Evolutionary conservation across 2,797 vertebrate genomes (phyloP).

Genomic region (Myotis myotis): DNA sequence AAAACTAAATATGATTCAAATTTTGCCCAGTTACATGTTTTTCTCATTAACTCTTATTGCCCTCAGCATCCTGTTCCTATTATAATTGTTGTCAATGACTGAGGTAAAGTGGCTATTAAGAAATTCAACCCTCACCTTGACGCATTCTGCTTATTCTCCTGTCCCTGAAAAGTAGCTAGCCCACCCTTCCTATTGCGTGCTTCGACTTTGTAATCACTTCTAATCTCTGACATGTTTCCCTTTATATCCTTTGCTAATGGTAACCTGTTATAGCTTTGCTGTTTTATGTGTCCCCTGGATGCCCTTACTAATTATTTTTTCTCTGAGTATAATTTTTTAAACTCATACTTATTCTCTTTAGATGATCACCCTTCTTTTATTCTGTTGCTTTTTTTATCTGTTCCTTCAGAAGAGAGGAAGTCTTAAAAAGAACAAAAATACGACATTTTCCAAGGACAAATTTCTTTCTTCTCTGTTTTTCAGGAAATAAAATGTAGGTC

Average conservation of each 20-base stretch:
- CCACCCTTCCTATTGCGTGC: background rate
- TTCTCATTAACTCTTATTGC: constrained; percentile 69
- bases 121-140: constrained; percentile 61
- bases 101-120: constrained; percentile 59
- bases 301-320: constrained; percentile 59
- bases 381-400: background rate
- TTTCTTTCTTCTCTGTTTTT: constrained; percentile 17
- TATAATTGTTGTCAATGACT: constrained; percentile 47
- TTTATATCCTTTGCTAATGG: constrained; percentile 25
- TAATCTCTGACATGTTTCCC: background rate
- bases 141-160: constrained; percentile 13
- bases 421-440: constrained; percentile 31
- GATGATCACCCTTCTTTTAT: background rate
- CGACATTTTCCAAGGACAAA: constrained; percentile 29
- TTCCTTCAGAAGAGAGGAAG: constrained; percentile 28
- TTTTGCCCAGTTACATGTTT: constrained; percentile 62
- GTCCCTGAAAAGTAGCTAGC: constrained; percentile 31
- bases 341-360: constrained; percentile 18
- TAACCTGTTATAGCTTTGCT: background rate
- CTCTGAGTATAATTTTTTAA: constrained; percentile 5
- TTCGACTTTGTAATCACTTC: constrained; percentile 35
- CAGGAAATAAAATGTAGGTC: constrained; percentile 11
- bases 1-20: constrained; percentile 43
- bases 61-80: constrained; percentile 44
- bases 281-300: constrained; percentile 39